phyloP scores from a whole-genome alignment of 2,888 invertebrate genomes.

The Diplazon laetatorius region DNA sequence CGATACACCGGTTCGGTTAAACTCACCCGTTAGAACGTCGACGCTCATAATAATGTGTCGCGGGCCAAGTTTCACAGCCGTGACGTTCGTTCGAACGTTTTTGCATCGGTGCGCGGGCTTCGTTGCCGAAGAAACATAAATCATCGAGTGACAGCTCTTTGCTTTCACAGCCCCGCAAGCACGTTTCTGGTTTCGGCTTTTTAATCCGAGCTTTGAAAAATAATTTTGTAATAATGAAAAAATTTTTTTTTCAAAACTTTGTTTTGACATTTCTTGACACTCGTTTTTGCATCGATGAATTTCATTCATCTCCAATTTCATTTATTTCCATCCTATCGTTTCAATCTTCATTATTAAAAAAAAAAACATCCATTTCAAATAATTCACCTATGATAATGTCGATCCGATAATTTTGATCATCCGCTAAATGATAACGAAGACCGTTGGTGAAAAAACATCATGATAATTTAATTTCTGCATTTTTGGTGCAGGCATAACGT shows the following conservation, averaged over 20 bases:
- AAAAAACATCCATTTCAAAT: too few species aligned
- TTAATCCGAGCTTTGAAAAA: constrained; percentile 32
- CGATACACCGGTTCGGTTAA: neutral
- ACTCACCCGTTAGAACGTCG: constrained; percentile 28
- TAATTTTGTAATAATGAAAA: too few species aligned
- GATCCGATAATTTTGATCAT: too few species aligned
- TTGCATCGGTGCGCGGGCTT: neutral
- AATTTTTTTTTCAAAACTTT: too few species aligned
- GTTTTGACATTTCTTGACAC: too few species aligned
- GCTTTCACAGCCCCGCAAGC: constrained; percentile 67
- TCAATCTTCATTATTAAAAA: neutral
- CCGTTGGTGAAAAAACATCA: too few species aligned
- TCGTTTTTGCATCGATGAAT: constrained; percentile 33
- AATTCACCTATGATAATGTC: too few species aligned
- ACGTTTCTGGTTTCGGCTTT: constrained; percentile 64
- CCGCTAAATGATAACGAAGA: too few species aligned
- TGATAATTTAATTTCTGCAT: too few species aligned
- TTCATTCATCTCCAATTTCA: neutral
- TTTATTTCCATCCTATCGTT: neutral
- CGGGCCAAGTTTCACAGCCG: constrained; percentile 37
- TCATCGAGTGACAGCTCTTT: constrained; percentile 71
- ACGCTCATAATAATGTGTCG: constrained; percentile 56
- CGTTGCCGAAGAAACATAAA: constrained; percentile 68
- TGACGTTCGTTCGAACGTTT: constrained; percentile 44
- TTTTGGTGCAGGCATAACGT: too few species aligned